Evolutionary conservation across 2,888 invertebrate genomes (phyloP), one percentile per base, ranked within the genome.

Genomic region (Sarcophaga rosellei): DNA sequence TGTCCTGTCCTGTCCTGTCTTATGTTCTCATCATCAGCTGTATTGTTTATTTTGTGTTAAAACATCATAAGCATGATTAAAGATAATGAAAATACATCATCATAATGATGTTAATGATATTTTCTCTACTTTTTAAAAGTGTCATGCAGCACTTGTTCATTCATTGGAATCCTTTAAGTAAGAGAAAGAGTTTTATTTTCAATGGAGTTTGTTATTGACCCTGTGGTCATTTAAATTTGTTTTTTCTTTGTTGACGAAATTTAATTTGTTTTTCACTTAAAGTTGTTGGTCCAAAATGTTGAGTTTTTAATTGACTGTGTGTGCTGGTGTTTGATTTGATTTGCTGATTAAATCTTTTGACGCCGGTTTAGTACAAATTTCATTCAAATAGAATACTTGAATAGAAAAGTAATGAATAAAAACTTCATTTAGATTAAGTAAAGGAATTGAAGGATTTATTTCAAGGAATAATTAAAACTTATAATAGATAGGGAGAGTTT

Each of bases 231-330:
- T 63, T 62, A 35, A 25, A 66, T 35, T 10, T 5, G 4, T 15
- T 2, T 15, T 53, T 15, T 1, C 10, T 81, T 53, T 78, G n/a
- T 77, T 66, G 68, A 65, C 59, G 69, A 53, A 84, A 84, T 79
- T 84, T 69, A 84, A 84, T 84, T 84, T 84, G 79, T 84, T 79
- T 83, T 69, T 63, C 84, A 84, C 74, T 84, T 75, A 84, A 75
- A 47, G 2, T 65, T 59, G 12, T 53, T 74, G 63, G 57, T 8
- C 57, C 45, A 69, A 78, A 78, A 63, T 17, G 12, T 53, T 70
- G 11, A 65, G 47, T 47, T 47, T 11, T 53, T 69, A 62, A 63
- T 63, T 59, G 61, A 73, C 73, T 73, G 53, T 47, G 15, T 15
- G 69, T 73, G 45, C 63, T 76, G 65, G 15, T 47, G 79, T 10